Evolutionary conservation across 2,888 invertebrate genomes (phyloP).

Genomic region (Nebria brevicollis): DNA sequence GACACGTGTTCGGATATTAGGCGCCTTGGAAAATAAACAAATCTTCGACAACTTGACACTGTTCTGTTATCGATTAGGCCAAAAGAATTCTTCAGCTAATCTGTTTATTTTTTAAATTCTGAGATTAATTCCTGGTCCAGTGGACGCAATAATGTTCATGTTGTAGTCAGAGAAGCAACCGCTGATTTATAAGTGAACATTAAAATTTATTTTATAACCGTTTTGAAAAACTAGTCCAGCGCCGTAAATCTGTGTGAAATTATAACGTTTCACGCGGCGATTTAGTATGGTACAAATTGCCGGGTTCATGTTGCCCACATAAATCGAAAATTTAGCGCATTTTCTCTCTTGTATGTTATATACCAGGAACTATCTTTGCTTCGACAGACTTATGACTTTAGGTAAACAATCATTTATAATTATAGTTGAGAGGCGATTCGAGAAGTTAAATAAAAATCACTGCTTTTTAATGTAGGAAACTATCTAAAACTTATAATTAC

Average conservation of each 20-base stretch:
- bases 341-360: not conserved
- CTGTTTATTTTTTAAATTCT: too few relatives aligned
- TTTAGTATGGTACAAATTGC: conserved; percentile 13
- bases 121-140: too few relatives aligned
- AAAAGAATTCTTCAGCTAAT: not conserved
- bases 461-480: too few relatives aligned
- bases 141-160: too few relatives aligned
- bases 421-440: not conserved
- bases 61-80: not conserved
- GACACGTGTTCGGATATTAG: not conserved
- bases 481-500: too few relatives aligned
- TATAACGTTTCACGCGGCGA: not conserved
- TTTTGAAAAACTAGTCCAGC: not conserved
- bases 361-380: not conserved
- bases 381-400: not conserved
- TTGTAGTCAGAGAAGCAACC: too few relatives aligned
- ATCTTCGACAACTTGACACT: not conserved
- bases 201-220: not conserved
- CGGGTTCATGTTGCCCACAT: not conserved
- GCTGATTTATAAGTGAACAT: not conserved
- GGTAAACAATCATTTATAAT: not conserved
- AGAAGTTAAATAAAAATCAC: too few relatives aligned
- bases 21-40: not conserved
- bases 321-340: conserved; percentile 13
- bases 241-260: not conserved